These are phyloP conservation scores for Busseola fusca DNA, from an alignment of 2,888 invertebrate species.

Conservation along the genomic window DNA sequence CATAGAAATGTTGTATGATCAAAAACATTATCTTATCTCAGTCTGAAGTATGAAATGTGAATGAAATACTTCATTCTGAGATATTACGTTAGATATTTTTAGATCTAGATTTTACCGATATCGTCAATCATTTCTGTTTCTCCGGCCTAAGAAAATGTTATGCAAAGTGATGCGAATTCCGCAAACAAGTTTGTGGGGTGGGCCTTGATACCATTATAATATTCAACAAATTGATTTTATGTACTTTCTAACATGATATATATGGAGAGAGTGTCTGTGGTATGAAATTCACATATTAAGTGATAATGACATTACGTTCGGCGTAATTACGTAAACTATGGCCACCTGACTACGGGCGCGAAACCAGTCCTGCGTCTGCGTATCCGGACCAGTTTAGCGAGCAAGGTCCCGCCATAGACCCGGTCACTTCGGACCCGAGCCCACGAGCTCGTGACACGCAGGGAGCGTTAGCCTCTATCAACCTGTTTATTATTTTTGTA, in stretches of 20 bases:
- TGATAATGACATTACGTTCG: constrained; percentile 69
- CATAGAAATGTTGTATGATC: constrained; percentile 37
- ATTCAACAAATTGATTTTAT: constrained; percentile 32
- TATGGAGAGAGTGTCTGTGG: constrained; percentile 49
- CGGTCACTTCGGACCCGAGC: constrained; percentile 61
- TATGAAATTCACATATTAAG: constrained; percentile 53
- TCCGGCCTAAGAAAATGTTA: constrained; percentile 29
- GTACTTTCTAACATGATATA: constrained; percentile 50
- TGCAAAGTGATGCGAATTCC: constrained; percentile 47
- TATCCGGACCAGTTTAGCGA: constrained; percentile 65
- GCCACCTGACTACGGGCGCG: constrained; percentile 72
- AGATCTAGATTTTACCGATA: constrained; percentile 27
- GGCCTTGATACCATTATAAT: constrained; percentile 26
- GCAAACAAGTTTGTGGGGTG: constrained; percentile 30
- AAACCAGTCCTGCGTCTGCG: constrained; percentile 75
- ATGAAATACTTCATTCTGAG: constrained; percentile 41
- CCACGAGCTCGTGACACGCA: constrained; percentile 30
- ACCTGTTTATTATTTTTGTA: constrained; percentile 72
- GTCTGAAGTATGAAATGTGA: constrained; percentile 48
- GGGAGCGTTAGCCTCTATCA: constrained; percentile 71
- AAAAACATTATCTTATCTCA: constrained; percentile 31
- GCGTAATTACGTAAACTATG: constrained; percentile 77
- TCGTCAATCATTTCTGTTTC: constrained; percentile 30
- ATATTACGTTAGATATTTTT: constrained; percentile 34
- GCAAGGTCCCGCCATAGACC: constrained; percentile 83